Base-by-base conservation (phyloP, 2,888 invertebrate species). In the Dicyrtoma fusca region DNA sequence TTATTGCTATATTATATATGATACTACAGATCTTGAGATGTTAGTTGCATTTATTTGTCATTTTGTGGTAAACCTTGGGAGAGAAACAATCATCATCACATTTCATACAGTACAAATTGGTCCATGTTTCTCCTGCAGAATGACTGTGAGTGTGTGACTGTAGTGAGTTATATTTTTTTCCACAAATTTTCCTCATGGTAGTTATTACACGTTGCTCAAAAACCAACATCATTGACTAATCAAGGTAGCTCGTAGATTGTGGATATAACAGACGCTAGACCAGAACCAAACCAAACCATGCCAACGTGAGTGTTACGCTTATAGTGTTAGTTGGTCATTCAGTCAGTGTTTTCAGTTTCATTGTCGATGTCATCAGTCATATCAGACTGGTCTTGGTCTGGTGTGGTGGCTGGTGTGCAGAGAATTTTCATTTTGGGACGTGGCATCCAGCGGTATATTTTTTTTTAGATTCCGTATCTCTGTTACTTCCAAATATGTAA, bases 31-130 rank as follows among this genome's bases (percentile, higher is more conserved):
- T 61, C 19, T 19, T 53, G 53, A 21, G 26, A n/a, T 42, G 11
- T 65, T 14, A 65, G 23, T 65, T 26, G 51, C 51, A 65, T 65
- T 65, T 49, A 49, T 64, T 62, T 44, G 44, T 62, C 62, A 62
- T 62, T 53, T 65, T 65, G 65, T 65, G 65, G 65, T 25, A 65
- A 64, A 65, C 65, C 65, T 65, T 65, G 65, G 17, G 14, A 8
- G 26, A 26, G 65, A 65, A 34, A 34, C 51, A 65, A 23, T 63
- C 23, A 65, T 51, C 49, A 64, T 57, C 61, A 55, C 17, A 55
- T 13, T 21, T 19, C 55, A 57, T 25, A 13, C 34, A 5, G 34
- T 34, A 25, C 11, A 61, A 42, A 61, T 8, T 61, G 44, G 61
- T 34, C 34, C 34, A 34, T 34, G 34, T 34, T 34, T 34, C 4